Conservation (phyloP, 1,140 invertebrate species). For the Laodelphax striatellus region DNA sequence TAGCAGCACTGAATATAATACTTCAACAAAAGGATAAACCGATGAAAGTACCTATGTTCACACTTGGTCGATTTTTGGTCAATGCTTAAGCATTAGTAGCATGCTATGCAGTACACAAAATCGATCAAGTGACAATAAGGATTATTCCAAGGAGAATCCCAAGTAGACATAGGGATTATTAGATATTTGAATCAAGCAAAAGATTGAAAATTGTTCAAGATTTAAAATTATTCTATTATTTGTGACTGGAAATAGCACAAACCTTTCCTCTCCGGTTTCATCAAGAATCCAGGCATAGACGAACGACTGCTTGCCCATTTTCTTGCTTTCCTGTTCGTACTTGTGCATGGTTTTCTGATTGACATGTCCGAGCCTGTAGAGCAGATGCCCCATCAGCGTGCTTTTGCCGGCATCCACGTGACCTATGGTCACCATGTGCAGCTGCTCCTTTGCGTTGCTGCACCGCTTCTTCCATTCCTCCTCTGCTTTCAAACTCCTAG, state of each 20-base stretch:
- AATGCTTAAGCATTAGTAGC: no score
- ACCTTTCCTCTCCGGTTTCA: constrained; percentile 95
- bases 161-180: no score
- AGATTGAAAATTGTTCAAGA: no score
- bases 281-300: constrained; percentile 99
- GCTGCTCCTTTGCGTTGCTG: constrained; percentile 65
- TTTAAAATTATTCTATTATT: no score
- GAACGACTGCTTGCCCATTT: constrained; percentile 95
- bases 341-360: constrained; percentile 88
- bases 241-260: constrained; percentile 30
- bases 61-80: no score
- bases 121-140: no score
- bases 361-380: constrained; percentile 84
- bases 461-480: constrained; percentile 54
- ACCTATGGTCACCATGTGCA: constrained; percentile 93
- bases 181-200: no score
- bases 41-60: no score
- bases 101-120: no score
- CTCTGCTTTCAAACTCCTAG: constrained; percentile 21
- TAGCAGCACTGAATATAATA: no score
- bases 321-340: constrained; percentile 95
- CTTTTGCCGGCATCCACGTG: constrained; percentile 99
- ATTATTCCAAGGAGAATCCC: no score
- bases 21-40: no score
- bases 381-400: constrained; percentile 90